A percentile compares a stretch with the other conserved stretches of the same genome.
phyloP scores from a whole-genome alignment of 2,888 invertebrate species.

The Timema podura region DNA sequence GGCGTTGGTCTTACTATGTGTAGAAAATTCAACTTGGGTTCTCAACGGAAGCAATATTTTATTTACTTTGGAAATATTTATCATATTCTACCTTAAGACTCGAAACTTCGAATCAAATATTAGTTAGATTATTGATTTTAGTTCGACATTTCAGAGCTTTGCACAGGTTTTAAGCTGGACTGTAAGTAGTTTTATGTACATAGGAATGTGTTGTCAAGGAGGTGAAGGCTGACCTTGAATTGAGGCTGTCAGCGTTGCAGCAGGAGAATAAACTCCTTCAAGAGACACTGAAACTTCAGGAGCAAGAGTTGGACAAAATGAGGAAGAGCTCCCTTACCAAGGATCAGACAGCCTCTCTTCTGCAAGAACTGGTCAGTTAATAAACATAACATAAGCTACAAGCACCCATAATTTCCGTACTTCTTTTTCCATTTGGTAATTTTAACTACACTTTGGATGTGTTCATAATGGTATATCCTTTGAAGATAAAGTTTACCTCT shows the following conservation, averaged over 20 bases:
- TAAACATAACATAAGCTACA: not conserved
- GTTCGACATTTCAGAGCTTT: not conserved
- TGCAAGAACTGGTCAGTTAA: conserved; percentile 58
- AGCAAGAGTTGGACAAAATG: conserved; percentile 44
- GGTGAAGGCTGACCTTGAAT: conserved; percentile 40
- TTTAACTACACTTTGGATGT: too few species aligned
- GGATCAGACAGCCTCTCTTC: conserved; percentile 61
- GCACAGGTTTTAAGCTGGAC: not conserved
- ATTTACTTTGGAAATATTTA: too few species aligned
- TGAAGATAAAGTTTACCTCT: too few species aligned
- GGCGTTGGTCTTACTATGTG: too few species aligned
- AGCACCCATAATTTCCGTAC: too few species aligned
- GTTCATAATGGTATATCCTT: too few species aligned
- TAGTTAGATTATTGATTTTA: too few species aligned
- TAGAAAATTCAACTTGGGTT: too few species aligned
- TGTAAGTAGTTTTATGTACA: conserved; percentile 1
- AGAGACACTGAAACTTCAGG: conserved; percentile 40
- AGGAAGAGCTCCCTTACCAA: conserved; percentile 58
- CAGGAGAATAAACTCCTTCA: conserved; percentile 41
- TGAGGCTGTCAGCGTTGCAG: conserved; percentile 41
- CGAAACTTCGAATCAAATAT: not conserved
- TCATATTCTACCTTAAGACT: not conserved
- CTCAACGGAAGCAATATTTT: too few species aligned
- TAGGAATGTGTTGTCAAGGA: not conserved
- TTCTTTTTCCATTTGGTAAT: too few species aligned